Percentiles rank a stretch among this genome's conserved stretches.
Conservation (phyloP, 2,797 vertebrate genomes). For the Macrochelys suwanniensis region DNA sequence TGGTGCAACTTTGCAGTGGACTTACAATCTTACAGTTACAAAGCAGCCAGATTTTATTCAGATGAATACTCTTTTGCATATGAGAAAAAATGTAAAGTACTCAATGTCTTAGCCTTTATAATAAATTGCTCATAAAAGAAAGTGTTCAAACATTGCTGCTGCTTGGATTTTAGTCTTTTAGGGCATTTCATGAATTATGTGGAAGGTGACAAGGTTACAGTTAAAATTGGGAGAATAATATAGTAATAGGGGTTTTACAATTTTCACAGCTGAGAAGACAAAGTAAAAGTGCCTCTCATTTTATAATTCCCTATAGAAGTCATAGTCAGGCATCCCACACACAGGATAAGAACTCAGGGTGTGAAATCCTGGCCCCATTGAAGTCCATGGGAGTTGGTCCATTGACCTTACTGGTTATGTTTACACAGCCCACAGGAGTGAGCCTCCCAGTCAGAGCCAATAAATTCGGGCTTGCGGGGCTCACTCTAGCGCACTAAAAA, state of each 20-base stretch:
- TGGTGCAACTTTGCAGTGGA: neutral
- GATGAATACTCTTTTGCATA: neutral
- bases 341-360: neutral
- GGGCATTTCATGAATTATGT: slow-evolving; percentile 42
- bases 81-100: neutral
- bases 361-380: neutral
- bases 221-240: slow-evolving; percentile 59
- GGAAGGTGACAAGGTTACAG: slow-evolving; percentile 52
- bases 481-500: neutral
- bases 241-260: slow-evolving; percentile 45
- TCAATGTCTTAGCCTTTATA: neutral
- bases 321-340: neutral
- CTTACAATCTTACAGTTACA: neutral
- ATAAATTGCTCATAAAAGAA: slow-evolving; percentile 34
- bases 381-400: neutral
- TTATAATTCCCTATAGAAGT: neutral
- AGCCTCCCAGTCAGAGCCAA: neutral
- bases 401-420: neutral
- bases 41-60: neutral
- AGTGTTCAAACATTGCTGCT: slow-evolving; percentile 41
- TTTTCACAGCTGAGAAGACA: slow-evolving; percentile 33
- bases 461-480: neutral
- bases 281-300: neutral
- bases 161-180: slow-evolving; percentile 29
- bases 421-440: neutral